phyloP scores from a whole-genome alignment of 2,888 invertebrate genomes.

The Alentia gelatinosa region DNA sequence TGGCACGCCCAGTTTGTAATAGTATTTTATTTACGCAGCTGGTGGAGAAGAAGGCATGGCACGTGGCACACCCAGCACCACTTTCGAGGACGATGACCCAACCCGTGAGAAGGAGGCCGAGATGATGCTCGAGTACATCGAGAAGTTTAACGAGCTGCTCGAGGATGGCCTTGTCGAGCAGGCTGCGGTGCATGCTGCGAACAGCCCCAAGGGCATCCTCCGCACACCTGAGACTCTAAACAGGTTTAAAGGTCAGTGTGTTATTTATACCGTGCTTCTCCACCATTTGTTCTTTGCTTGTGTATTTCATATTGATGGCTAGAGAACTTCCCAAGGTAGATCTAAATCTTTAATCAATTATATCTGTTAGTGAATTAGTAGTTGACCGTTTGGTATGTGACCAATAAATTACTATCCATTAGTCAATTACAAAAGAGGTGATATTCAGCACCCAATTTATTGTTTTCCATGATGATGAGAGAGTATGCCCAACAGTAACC shows the following conservation, averaged over 20 bases:
- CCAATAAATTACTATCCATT: too few relatives aligned
- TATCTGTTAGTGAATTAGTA: too few relatives aligned
- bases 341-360: background rate
- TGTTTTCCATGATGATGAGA: too few relatives aligned
- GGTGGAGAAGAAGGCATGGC: constrained; percentile 12
- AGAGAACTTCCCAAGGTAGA: too few relatives aligned
- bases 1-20: too few relatives aligned
- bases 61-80: constrained; percentile 55
- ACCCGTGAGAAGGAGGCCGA: constrained; percentile 79
- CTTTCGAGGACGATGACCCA: constrained; percentile 78
- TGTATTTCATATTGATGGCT: too few relatives aligned
- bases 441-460: too few relatives aligned
- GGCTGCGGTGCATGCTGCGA: constrained; percentile 80
- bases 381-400: too few relatives aligned
- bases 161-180: constrained; percentile 78
- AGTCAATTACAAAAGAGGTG: too few relatives aligned
- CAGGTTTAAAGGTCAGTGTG: constrained; percentile 78
- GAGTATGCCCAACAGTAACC: too few relatives aligned
- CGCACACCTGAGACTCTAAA: constrained; percentile 78
- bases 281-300: background rate
- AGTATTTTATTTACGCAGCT: background rate
- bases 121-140: constrained; percentile 80
- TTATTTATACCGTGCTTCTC: background rate
- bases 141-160: constrained; percentile 80
- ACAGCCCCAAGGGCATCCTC: constrained; percentile 79